Base-by-base conservation (phyloP, 2,888 invertebrate species). In the Meiosimyza platycephala region DNA sequence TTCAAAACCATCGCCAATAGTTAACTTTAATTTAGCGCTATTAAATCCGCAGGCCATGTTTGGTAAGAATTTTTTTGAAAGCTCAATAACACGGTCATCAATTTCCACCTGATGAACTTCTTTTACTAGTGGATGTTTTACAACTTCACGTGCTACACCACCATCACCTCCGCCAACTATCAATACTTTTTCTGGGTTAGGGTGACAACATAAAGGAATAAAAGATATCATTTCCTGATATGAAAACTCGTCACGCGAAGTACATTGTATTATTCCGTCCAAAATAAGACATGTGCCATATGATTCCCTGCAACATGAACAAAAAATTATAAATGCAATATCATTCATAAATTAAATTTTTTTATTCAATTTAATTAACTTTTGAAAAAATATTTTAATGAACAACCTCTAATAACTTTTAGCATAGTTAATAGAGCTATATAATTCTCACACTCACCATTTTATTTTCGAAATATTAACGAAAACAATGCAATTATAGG, bases 181-280 rank as follows among this genome's bases (percentile, higher is more conserved):
- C 50, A 99, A 89, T 3, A 96, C 98, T 79, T 93, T 94, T 84
- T 94, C 92, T 0, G 99, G 99, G 81, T 93, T 92, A 6, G 94
- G 93, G 88, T 99, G 99, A 78, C 93, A 92, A 84, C 95, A 96
- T 2, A 99, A 88, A 0, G 99, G 97, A 62, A 99, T 87, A 85
- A 97, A 97, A 0, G 97, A 91, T 80, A 99, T 95, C 98, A 98
- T 98, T 89, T 99, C 99, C 88, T 99, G 99, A 87, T 99, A 99
- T 0, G 98, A 92, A 87, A 95, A 98, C 87, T 99, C 99, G 89
- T 99, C 99, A 79, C 92, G 91, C 85, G 98, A 94, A 1, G 98
- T 96, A 82, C 97, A 98, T 85, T 99, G 99, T 79, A 99, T 97
- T 40, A 98, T 95, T 33, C 97, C 98, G 88, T 99, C 99, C 57